Evolutionary conservation across 2,888 invertebrate species (phyloP), one percentile per base, ranked within the genome.

Genomic region (Anticlea derivata): DNA sequence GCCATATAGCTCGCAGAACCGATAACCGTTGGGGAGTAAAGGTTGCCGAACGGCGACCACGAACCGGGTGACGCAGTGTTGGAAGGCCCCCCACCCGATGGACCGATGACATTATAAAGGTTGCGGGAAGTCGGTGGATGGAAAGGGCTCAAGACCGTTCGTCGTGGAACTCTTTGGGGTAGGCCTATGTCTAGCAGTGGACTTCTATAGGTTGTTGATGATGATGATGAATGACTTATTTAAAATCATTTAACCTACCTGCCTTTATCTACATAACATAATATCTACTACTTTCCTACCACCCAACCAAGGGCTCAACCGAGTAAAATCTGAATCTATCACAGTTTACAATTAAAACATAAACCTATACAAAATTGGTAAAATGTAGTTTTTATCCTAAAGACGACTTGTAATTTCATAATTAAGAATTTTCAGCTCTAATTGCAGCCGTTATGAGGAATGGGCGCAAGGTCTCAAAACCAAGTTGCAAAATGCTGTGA

Each of bases 271-370:
- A n/a, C n/a, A n/a, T n/a, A n/a, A 24, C 37, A 20, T 26, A 13
- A 7, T 40, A 29, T 5, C 33, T 30, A 20, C 13, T 20, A 35
- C 1, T 4, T 17, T 17, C 17, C 7, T 11, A 29, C 17, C 22
- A 31, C 17, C 17, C 33, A 27, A 20, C 33, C 27, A 26, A 33
- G 20, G 33, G n/a, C n/a, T 3, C 51, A 40, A 31, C 35, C 39
- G 45, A 52, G 20, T 59, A 47, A 46, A 68, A 61, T 65, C 60
- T n/a, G n/a, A n/a, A n/a, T 50, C 61, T 78, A 83, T 83, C 83
- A 83, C 83, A 83, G 82, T 70, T 73, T 62, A 35, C 11, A 54
- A 45, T 34, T n/a, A n/a, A n/a, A 46, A 12, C 24, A n/a, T 30
- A 54, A n/a, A 31, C 31, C 12, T 35, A 37, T 12, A 24, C 8